These are phyloP conservation scores for Eulemur albifrons DNA, from an alignment of 2,797 vertebrate genomes.

Conservation along the genomic window DNA sequence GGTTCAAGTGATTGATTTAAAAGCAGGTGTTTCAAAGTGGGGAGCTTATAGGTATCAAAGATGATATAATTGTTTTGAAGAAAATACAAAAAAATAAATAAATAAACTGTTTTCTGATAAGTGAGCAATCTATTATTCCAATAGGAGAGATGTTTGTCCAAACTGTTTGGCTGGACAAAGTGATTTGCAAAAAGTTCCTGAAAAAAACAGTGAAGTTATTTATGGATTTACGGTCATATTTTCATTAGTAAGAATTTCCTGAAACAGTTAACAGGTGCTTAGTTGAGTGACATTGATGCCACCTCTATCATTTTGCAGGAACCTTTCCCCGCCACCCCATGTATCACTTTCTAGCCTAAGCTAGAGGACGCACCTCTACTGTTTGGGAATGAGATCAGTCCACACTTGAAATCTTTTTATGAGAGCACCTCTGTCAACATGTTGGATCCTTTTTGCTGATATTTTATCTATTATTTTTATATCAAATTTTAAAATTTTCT, in stretches of 20 bases:
- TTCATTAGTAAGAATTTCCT: neutral
- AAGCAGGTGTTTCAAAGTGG: neutral
- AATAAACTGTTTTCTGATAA: neutral
- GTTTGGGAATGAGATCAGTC: neutral
- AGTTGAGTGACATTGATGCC: neutral
- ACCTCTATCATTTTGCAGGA: neutral
- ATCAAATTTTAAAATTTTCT: neutral
- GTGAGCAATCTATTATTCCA: neutral
- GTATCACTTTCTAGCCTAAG: neutral
- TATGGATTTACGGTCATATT: neutral
- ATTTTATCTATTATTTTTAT: neutral
- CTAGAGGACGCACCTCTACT: neutral
- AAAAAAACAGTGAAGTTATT: neutral
- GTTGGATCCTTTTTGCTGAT: neutral
- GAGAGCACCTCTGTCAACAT: neutral
- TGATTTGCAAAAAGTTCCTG: neutral
- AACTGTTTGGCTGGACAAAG: neutral
- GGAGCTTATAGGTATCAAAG: neutral
- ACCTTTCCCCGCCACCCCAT: accelerated
- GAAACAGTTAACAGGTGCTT: neutral
- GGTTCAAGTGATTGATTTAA: neutral
- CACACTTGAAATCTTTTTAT: neutral
- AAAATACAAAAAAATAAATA: neutral
- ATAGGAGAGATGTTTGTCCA: neutral
- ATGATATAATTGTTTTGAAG: neutral